These are phyloP conservation scores for Bovichtus variegatus DNA, from an alignment of 2,797 vertebrate species.

Conservation along the genomic window DNA sequence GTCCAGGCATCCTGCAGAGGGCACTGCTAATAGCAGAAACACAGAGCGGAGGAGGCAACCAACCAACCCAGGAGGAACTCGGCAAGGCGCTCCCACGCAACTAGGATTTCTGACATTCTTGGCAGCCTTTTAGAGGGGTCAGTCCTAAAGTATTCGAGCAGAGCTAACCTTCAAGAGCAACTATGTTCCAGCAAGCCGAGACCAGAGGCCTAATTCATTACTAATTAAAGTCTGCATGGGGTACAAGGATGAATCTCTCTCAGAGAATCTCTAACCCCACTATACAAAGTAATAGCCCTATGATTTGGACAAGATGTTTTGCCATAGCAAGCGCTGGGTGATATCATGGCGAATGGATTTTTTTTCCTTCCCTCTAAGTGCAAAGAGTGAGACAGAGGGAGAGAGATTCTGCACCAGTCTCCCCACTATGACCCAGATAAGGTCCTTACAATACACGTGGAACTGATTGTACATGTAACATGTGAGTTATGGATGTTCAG, in stretches of 20 bases:
- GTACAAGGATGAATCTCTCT: conserved; percentile 69
- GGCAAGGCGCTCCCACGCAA: conserved; percentile 79
- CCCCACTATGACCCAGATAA: conserved; percentile 66
- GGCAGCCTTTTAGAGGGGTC: conserved; percentile 84
- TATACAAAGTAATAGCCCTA: conserved; percentile 63
- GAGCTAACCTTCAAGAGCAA: conserved; percentile 73
- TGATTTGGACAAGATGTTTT: conserved; percentile 79
- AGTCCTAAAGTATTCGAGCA: conserved; percentile 82
- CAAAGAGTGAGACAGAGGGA: conserved; percentile 23
- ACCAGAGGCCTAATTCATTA: conserved; percentile 82
- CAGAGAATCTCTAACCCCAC: conserved; percentile 66
- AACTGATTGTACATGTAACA: conserved; percentile 54
- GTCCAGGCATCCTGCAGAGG: conserved; percentile 85
- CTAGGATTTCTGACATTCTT: conserved; percentile 86
- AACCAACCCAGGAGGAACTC: conserved; percentile 64
- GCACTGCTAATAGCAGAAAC: conserved; percentile 83
- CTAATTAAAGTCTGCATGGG: conserved; percentile 81
- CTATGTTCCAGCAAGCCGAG: conserved; percentile 60
- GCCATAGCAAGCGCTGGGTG: conserved; percentile 46
- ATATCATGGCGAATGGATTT: conserved; percentile 62
- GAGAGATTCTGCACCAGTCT: conserved; percentile 33
- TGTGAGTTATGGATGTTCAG: conserved; percentile 37
- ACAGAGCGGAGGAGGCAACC: conserved; percentile 60
- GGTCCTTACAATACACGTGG: conserved; percentile 29
- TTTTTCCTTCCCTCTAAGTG: conserved; percentile 43